Base-by-base conservation (phyloP, 2,888 invertebrate species). In the Ochropleura plecta region DNA sequence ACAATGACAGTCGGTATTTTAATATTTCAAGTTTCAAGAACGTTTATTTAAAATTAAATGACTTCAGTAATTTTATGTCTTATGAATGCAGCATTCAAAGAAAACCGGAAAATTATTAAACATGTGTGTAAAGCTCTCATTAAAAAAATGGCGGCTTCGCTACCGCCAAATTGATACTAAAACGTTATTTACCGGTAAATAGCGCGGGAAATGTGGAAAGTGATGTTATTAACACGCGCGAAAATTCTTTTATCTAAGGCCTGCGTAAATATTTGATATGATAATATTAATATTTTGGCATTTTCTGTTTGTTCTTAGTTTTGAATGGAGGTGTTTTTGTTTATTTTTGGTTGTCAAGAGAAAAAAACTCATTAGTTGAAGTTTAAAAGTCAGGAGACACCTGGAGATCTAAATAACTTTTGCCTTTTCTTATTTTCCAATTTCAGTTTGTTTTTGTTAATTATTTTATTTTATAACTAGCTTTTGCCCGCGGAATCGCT, bases 91-190 rank as follows among this genome's bases (percentile, higher is more conserved):
- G 20, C 10, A 68, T 71, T 66, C 44, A 60, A 76, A 69, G 70
- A 84, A 75, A 74, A 51, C 48, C 55, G 51, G 70, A 5, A 9
- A 62, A 14, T 59, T 10, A 68, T 40, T 40, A 30, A 30, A 30
- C 30, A 18, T 71, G 42, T 71, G 42, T 51, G 68, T 81, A 70
- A 70, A 75, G 63, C 42, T 57, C 57, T 76, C 67, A 82, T 71
- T 77, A 84, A 46, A 64, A 67, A 64, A 30, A 64, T 66, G 64
- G 10, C 63, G 42, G 57, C 59, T 49, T 60, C 48, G 68, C 30
- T 65, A 53, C 51, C 67, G 53, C 76, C 69, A 77, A 82, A 82
- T 82, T 77, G 73, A 73, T 82, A 82, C 65, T 84, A 42, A 82
- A 81, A 71, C 51, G 80, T 72, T 64, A 84, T 76, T 83, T 66